Evolutionary conservation across 2,888 invertebrate species (phyloP).

Genomic region (Crossocerus cetratus): DNA sequence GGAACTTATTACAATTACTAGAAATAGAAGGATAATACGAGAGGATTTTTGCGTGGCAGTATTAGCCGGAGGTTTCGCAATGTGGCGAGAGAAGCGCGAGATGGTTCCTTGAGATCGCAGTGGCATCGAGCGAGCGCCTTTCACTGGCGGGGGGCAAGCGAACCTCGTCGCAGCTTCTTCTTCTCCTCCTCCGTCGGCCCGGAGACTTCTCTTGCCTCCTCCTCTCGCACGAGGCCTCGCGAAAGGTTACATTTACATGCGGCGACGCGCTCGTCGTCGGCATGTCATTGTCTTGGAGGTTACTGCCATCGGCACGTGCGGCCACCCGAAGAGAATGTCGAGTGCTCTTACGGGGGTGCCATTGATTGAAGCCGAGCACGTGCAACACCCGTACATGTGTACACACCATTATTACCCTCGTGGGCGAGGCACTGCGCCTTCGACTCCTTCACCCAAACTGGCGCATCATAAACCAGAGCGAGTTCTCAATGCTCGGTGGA

Average conservation of each 20-base stretch:
- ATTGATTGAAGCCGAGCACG: conserved; percentile 54
- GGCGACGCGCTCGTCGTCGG: conserved; percentile 56
- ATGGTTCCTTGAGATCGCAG: neutral
- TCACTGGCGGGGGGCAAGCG: conserved; percentile 40
- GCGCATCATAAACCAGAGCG: too few relatives aligned
- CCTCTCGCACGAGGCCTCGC: conserved; percentile 16
- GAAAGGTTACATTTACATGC: conserved; percentile 70
- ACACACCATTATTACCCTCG: conserved; percentile 11
- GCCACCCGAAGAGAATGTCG: conserved; percentile 48
- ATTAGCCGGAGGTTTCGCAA: too few relatives aligned
- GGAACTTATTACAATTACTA: too few relatives aligned
- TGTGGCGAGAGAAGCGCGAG: too few relatives aligned
- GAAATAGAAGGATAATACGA: too few relatives aligned
- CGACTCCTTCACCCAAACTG: too few relatives aligned
- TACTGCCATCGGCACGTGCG: conserved; percentile 61
- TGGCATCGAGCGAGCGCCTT: conserved; percentile 40
- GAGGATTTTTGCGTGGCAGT: conserved; percentile 25
- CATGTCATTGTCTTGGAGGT: conserved; percentile 61
- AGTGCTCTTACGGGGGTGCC: conserved; percentile 47
- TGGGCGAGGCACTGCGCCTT: neutral
- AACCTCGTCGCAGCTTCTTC: conserved; percentile 40
- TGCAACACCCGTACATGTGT: conserved; percentile 4
- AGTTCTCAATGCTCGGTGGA: too few relatives aligned
- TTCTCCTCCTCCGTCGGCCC: neutral
- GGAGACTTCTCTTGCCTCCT: neutral